Evolutionary conservation across 2,113 vertebrate species (phyloP).

Genomic region (Vanacampus margaritifer): DNA sequence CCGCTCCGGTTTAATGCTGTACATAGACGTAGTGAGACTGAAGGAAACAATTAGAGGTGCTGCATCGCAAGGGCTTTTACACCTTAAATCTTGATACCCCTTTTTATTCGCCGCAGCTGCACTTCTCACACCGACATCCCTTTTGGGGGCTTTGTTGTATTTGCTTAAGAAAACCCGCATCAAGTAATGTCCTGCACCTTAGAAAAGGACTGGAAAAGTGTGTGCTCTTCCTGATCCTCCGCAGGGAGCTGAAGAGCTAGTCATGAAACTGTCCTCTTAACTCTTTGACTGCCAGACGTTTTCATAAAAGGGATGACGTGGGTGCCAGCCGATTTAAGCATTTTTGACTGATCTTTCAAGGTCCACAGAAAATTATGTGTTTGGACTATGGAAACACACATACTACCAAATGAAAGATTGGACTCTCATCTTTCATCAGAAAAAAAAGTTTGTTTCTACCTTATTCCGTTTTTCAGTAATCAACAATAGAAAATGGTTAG

Average conservation of each 20-base stretch:
- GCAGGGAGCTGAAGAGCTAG: conserved; percentile 46
- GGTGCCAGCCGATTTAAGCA: too few relatives aligned
- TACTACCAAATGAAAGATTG: too few relatives aligned
- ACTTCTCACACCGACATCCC: conserved; percentile 54
- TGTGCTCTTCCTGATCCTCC: conserved; percentile 60
- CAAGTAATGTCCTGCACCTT: conserved; percentile 58
- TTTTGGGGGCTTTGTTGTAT: conserved; percentile 41
- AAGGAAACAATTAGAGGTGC: conserved; percentile 20
- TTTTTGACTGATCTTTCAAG: too few relatives aligned
- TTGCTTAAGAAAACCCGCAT: conserved; percentile 42
- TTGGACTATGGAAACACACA: too few relatives aligned
- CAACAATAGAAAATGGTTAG: too few relatives aligned
- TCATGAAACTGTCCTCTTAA: conserved; percentile 40
- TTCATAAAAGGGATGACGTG: too few relatives aligned
- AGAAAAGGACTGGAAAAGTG: conserved; percentile 41
- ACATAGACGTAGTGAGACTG: conserved; percentile 9
- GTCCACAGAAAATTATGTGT: too few relatives aligned
- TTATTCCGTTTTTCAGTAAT: too few relatives aligned
- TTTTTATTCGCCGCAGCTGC: conserved; percentile 23
- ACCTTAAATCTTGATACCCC: conserved; percentile 32
- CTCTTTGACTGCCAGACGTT: too few relatives aligned
- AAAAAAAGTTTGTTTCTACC: too few relatives aligned
- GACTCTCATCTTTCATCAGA: too few relatives aligned
- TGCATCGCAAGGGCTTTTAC: conserved; percentile 11
- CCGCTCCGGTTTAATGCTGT: conserved; percentile 5